Evolutionary conservation across 1,140 invertebrate species (phyloP).

Genomic region (Marisa cornuarietis): DNA sequence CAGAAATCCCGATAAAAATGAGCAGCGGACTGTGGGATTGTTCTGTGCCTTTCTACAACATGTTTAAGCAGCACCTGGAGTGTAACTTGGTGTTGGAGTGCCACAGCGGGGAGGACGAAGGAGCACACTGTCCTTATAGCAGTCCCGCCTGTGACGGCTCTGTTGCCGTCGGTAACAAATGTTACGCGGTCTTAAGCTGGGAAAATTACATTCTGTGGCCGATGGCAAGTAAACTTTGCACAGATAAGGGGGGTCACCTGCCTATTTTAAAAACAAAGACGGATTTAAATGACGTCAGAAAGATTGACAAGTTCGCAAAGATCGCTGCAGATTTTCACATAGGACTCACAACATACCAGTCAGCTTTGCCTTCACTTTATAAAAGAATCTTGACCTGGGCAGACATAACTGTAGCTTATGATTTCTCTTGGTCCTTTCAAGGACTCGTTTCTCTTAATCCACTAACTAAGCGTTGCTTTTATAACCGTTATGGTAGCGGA

Average conservation of each 20-base stretch:
- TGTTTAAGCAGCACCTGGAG: constrained; percentile 3
- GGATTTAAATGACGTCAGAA: not conserved
- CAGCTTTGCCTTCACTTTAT: too few relatives aligned
- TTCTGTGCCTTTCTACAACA: not conserved
- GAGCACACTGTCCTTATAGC: not conserved
- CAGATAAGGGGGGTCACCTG: not conserved
- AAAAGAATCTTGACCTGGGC: too few relatives aligned
- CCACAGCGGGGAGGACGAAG: constrained; percentile 3
- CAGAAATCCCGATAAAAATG: not conserved
- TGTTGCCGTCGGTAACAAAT: not conserved
- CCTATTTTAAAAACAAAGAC: not conserved
- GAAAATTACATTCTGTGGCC: not conserved
- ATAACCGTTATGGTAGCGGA: too few relatives aligned
- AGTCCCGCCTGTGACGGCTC: not conserved
- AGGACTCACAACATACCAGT: too few relatives aligned
- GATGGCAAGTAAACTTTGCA: not conserved
- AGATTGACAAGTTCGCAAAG: not conserved
- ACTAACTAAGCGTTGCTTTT: too few relatives aligned
- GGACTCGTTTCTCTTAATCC: too few relatives aligned
- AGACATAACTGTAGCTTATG: too few relatives aligned
- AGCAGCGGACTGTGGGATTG: constrained; percentile 2
- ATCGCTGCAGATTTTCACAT: too few relatives aligned
- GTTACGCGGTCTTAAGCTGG: not conserved
- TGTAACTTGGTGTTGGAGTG: constrained; percentile 12
- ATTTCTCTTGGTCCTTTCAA: too few relatives aligned